A percentile compares a stretch with the other conserved stretches of the same genome.
Evolutionary conservation across 2,113 vertebrate species (phyloP).

Genomic region (Hippolais icterina): DNA sequence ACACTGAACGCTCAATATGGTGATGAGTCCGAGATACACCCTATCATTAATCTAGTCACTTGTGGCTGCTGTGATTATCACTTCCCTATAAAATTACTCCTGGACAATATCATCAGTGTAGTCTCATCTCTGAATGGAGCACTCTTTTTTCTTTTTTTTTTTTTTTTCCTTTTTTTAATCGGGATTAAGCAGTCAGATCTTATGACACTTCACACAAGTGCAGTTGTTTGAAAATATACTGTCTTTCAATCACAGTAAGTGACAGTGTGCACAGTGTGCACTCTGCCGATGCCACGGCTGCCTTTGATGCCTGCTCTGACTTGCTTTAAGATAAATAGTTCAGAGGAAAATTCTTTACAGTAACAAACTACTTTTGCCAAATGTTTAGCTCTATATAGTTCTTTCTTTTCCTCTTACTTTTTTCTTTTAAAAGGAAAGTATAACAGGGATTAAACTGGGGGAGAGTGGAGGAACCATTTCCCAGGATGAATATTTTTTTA

Average conservation of each 20-base stretch:
- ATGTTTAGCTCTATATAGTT: not conserved
- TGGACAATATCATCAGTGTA: conserved; percentile 11
- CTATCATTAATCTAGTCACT: conserved; percentile 47
- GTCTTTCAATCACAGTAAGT: conserved; percentile 57
- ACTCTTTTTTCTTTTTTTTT: not conserved
- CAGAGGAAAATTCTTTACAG: conserved; percentile 28
- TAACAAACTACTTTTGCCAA: conserved; percentile 33
- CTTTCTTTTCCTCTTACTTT: not conserved
- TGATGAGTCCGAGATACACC: not conserved
- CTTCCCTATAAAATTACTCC: conserved; percentile 31
- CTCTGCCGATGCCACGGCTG: not conserved
- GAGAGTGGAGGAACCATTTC: not conserved
- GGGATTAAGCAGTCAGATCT: conserved; percentile 52
- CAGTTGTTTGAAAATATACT: conserved; percentile 53
- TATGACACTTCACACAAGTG: conserved; percentile 47
- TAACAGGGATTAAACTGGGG: not conserved
- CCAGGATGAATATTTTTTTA: not conserved
- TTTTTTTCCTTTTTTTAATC: not conserved
- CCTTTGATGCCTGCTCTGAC: conserved; percentile 56
- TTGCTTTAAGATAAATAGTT: conserved; percentile 42
- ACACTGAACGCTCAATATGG: not conserved
- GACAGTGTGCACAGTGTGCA: conserved; percentile 29
- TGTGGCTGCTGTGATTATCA: conserved; percentile 46
- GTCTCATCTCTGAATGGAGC: conserved; percentile 11
- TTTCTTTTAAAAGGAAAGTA: not conserved